Conservation (phyloP, 2,113 vertebrate genomes). For the Vidua chalybeata region DNA sequence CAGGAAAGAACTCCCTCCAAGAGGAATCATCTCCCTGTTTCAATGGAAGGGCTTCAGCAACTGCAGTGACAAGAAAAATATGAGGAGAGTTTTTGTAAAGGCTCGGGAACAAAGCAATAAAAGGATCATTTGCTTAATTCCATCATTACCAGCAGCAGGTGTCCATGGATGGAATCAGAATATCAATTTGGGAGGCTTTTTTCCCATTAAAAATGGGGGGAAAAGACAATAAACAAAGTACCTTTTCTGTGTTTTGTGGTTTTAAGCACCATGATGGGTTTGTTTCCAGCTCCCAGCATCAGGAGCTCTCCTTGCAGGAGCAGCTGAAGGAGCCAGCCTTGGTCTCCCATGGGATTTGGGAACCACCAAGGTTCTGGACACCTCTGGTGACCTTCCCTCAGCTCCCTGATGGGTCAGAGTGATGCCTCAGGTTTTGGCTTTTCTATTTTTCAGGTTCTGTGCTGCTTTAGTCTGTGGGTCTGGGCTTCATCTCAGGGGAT, state of each 20-base stretch:
- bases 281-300: neutral
- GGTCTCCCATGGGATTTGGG: neutral
- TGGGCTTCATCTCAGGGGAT: neutral
- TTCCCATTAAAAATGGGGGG: neutral
- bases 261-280: accelerated
- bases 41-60: neutral
- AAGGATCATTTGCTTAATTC: constrained; percentile 27
- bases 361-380: accelerated
- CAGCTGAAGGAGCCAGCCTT: neutral
- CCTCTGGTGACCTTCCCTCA: too few relatives aligned
- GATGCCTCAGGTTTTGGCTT: neutral
- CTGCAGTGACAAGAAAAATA: neutral
- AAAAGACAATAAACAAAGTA: neutral
- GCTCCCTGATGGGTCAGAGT: neutral
- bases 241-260: neutral
- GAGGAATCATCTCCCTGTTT: neutral
- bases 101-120: neutral
- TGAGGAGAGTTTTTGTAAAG: neutral
- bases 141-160: constrained; percentile 6
- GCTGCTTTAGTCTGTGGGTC: neutral
- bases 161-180: neutral
- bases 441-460: neutral
- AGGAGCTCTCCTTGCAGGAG: neutral
- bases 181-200: neutral
- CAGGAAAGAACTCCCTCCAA: neutral